phyloP scores from a whole-genome alignment of 2,888 invertebrate species.

The Deilephila porcellus region DNA sequence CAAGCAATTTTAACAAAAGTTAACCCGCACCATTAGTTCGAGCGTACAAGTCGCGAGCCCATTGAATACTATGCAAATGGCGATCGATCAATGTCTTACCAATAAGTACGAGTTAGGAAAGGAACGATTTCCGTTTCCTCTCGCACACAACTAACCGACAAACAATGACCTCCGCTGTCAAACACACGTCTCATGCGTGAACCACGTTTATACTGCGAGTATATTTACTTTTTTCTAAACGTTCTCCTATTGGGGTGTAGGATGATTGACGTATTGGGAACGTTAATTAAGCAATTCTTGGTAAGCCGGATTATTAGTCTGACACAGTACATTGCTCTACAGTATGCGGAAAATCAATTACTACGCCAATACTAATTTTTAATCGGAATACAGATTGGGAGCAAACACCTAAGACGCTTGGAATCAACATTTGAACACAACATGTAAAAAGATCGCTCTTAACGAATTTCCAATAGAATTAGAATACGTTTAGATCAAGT shows the following conservation, averaged over 20 bases:
- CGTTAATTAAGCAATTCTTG: slow-evolving; percentile 13
- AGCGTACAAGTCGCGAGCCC: slow-evolving; percentile 30
- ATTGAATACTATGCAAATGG: slow-evolving; percentile 47
- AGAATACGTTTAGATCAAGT: too few relatives aligned
- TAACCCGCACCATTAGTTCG: slow-evolving; percentile 4
- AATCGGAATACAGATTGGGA: neutral
- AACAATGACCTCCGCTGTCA: slow-evolving; percentile 54
- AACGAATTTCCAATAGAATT: too few relatives aligned
- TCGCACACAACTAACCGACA: slow-evolving; percentile 33
- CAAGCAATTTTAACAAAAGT: neutral
- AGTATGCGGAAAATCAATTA: neutral
- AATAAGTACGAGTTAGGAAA: slow-evolving; percentile 50
- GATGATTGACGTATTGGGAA: slow-evolving; percentile 23
- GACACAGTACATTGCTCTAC: neutral
- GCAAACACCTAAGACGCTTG: neutral
- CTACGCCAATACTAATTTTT: neutral
- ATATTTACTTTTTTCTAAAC: slow-evolving; percentile 21
- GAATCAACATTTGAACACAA: neutral
- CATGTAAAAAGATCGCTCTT: too few relatives aligned
- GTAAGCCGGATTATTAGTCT: slow-evolving; percentile 1
- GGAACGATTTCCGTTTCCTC: slow-evolving; percentile 65
- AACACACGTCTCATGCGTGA: slow-evolving; percentile 35
- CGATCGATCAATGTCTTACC: slow-evolving; percentile 58
- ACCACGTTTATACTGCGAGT: neutral
- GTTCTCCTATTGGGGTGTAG: neutral